These are phyloP conservation scores for Peromyscus polionotus DNA, from an alignment of 2,113 vertebrate species.

Conservation along the genomic window DNA sequence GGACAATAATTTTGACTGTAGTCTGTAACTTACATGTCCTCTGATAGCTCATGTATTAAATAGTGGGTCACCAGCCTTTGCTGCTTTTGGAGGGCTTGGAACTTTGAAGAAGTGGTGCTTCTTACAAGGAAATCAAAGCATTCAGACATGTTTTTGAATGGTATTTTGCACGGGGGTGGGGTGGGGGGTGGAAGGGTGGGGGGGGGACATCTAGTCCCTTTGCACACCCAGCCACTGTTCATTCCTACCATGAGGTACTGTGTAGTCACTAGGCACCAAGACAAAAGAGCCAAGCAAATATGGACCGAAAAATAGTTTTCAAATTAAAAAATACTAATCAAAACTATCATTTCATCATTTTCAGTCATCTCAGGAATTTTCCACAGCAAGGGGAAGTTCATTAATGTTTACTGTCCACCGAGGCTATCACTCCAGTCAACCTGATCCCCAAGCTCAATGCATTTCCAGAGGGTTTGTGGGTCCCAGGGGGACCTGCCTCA, in stretches of 20 bases:
- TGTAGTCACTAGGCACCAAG: background rate
- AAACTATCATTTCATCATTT: background rate
- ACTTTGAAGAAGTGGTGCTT: background rate
- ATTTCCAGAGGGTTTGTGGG: background rate
- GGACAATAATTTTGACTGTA: background rate
- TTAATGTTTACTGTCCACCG: background rate
- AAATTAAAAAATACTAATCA: background rate
- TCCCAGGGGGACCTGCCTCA: background rate
- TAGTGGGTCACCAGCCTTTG: background rate
- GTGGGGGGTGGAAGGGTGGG: accelerated
- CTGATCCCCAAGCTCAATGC: background rate
- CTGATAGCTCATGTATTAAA: background rate
- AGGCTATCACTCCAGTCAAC: background rate
- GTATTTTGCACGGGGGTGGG: background rate
- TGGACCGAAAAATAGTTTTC: background rate
- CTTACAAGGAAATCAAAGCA: background rate
- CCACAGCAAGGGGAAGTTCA: background rate
- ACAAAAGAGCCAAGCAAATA: background rate
- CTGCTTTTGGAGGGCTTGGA: background rate
- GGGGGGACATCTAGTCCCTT: background rate
- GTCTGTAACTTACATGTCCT: background rate
- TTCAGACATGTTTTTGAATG: background rate
- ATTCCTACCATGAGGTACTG: too few relatives aligned
- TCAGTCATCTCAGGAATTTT: background rate
- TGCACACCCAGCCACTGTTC: background rate